A percentile compares a stretch with the other conserved stretches of the same genome.
phyloP scores from a whole-genome alignment of 1,140 invertebrate genomes.

The Magallana gigas region DNA sequence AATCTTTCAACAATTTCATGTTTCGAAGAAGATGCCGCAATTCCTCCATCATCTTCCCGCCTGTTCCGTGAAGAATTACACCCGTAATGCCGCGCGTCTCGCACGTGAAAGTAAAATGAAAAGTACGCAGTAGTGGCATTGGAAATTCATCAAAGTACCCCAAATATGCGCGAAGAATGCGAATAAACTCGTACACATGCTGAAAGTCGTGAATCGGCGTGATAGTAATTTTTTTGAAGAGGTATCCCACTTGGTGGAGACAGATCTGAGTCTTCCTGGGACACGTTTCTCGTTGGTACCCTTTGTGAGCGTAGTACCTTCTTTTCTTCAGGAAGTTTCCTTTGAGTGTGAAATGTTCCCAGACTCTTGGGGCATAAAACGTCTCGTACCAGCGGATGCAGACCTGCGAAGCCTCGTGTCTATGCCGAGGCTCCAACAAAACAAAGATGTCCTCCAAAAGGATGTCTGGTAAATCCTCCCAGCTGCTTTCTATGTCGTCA shows the following conservation, averaged over 20 bases:
- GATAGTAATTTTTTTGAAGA: slow-evolving; percentile 86
- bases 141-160: slow-evolving; percentile 71
- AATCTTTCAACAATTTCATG: slow-evolving; percentile 83
- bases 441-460: slow-evolving; percentile 89
- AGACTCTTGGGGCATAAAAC: slow-evolving; percentile 87
- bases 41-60: slow-evolving; percentile 81
- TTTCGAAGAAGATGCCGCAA: slow-evolving; percentile 84
- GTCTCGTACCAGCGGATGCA: slow-evolving; percentile 85
- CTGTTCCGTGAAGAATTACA: slow-evolving; percentile 85
- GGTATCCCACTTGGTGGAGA: slow-evolving; percentile 85
- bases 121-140: slow-evolving; percentile 73
- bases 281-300: slow-evolving; percentile 81
- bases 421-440: slow-evolving; percentile 84
- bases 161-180: slow-evolving; percentile 81
- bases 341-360: slow-evolving; percentile 84
- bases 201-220: slow-evolving; percentile 89
- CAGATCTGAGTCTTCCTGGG: slow-evolving; percentile 81
- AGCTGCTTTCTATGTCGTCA: slow-evolving; percentile 74
- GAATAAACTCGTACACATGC: slow-evolving; percentile 87
- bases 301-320: slow-evolving; percentile 90
- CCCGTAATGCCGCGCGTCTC: slow-evolving; percentile 80
- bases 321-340: slow-evolving; percentile 87
- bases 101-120: slow-evolving; percentile 89
- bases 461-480: slow-evolving; percentile 87
- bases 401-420: slow-evolving; percentile 88